A percentile compares a stretch with the other conserved stretches of the same genome.
These are phyloP conservation scores for Dorcus parallelipipedus DNA, from an alignment of 2,888 invertebrate species.

Conservation along the genomic window DNA sequence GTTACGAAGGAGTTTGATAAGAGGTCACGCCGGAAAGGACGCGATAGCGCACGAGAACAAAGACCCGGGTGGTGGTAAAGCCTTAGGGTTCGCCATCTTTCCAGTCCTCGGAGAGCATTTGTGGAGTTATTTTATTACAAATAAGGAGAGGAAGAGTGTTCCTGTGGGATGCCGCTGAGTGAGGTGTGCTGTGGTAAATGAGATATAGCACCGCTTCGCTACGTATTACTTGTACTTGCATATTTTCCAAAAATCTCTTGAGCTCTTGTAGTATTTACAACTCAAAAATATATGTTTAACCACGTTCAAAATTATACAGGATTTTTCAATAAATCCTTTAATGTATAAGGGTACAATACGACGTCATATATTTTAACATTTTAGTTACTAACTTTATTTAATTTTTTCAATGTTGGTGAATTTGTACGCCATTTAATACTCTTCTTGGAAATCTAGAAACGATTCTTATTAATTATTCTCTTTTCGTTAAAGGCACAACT, in stretches of 20 bases:
- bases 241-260: constrained; percentile 30
- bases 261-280: constrained; percentile 13
- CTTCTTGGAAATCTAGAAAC: too few relatives aligned
- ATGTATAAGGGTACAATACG: too few relatives aligned
- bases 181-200: constrained; percentile 47
- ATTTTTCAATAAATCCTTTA: too few relatives aligned
- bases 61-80: constrained; percentile 36
- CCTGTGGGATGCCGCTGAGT: constrained; percentile 45
- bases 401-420: too few relatives aligned
- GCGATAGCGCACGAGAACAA: constrained; percentile 32
- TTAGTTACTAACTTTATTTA: too few relatives aligned
- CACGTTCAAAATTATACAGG: too few relatives aligned
- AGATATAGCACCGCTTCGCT: constrained; percentile 41
- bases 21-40: constrained; percentile 21
- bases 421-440: too few relatives aligned
- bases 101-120: constrained; percentile 48
- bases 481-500: too few relatives aligned
- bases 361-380: too few relatives aligned
- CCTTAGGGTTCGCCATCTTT: constrained; percentile 45
- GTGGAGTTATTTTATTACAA: constrained; percentile 52
- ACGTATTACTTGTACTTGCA: constrained; percentile 27
- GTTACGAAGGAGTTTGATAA: constrained; percentile 18
- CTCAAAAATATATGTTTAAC: neutral
- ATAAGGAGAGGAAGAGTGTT: constrained; percentile 50
- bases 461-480: too few relatives aligned